Evolutionary conservation across 2,888 invertebrate genomes (phyloP).

Genomic region (Bedellia somnulentella): DNA sequence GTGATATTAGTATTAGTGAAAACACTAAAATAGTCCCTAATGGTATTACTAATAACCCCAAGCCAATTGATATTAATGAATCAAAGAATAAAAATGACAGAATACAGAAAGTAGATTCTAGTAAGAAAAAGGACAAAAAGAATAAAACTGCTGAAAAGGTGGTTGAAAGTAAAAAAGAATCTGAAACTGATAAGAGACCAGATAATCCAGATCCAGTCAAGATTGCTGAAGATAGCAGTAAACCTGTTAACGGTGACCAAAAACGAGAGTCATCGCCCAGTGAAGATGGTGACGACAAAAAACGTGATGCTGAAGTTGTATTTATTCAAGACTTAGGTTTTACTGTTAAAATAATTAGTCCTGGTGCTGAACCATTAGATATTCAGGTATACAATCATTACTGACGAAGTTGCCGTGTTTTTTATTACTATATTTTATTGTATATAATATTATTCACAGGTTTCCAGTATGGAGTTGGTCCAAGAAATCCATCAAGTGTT

Average conservation of each 20-base stretch:
- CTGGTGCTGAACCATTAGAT: slow-evolving; percentile 89
- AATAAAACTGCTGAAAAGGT: slow-evolving; percentile 23
- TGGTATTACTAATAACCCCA: slow-evolving; percentile 44
- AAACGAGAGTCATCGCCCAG: slow-evolving; percentile 41
- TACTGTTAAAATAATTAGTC: slow-evolving; percentile 91
- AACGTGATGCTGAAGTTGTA: slow-evolving; percentile 76
- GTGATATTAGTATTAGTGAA: slow-evolving; percentile 58
- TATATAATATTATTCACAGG: slow-evolving; percentile 51
- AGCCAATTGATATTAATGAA: slow-evolving; percentile 39
- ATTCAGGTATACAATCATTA: too few species aligned
- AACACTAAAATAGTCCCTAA: slow-evolving; percentile 53
- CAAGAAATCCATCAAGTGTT: slow-evolving; percentile 97
- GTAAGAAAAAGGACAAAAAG: slow-evolving; percentile 38
- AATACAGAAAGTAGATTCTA: slow-evolving; percentile 15
- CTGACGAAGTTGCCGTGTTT: background rate
- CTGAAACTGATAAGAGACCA: slow-evolving; percentile 19
- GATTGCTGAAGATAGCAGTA: slow-evolving; percentile 26
- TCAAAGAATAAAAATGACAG: slow-evolving; percentile 28
- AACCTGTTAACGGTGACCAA: slow-evolving; percentile 39
- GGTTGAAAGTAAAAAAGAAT: slow-evolving; percentile 27
- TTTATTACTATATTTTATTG: background rate
- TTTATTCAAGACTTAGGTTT: slow-evolving; percentile 91
- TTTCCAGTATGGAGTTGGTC: slow-evolving; percentile 96
- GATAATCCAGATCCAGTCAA: slow-evolving; percentile 21
- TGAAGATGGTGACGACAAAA: slow-evolving; percentile 59